Evolutionary conservation across 2,888 invertebrate genomes (phyloP), one percentile per base, ranked within the genome.

Genomic region (Andricus curvator): DNA sequence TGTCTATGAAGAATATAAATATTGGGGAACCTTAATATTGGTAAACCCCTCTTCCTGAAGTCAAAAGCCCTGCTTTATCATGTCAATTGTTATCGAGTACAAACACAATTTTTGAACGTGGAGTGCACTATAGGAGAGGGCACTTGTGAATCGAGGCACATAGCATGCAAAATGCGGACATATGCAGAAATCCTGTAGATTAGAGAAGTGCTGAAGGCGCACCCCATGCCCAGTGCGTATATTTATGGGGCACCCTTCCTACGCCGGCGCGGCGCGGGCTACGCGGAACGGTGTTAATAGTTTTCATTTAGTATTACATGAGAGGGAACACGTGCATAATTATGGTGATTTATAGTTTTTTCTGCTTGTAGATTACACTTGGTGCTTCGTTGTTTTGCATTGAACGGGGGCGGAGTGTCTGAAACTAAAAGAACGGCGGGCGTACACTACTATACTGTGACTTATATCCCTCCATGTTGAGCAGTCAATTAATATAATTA

Each of bases 321-420:
- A 90, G 89, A 90, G 90, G 89, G 88, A 88, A 88, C 92, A 92
- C 92, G 92, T 92, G 92, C 91, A 88, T 90, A 86, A 92, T 91
- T 91, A 90, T 90, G 88, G 89, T 92, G 92, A 92, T 92, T 92
- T 92, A 92, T 92, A 86, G 89, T 87, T 84, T 89, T 90, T 85
- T 81, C 86, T 81, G 77, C 77, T 79, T 65, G 82, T 82, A 77
- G 78, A 83, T 78, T 84, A 81, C 84, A 84, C 85, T 82, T 82
- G 68, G 44, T 76, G 78, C 79, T 84, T 80, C 66, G 85, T 89
- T 90, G 88, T 89, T 91, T 92, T 90, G 88, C 90, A 91, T 91
- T 90, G 87, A 89, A 88, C 88, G 90, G 88, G 90, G 92, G 91
- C 90, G 90, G 84, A 74, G 33, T 74, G 56, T 33, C 74, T 33